These are phyloP conservation scores for Rotaria macrura DNA, from an alignment of 2,888 invertebrate genomes.

Conservation along the genomic window DNA sequence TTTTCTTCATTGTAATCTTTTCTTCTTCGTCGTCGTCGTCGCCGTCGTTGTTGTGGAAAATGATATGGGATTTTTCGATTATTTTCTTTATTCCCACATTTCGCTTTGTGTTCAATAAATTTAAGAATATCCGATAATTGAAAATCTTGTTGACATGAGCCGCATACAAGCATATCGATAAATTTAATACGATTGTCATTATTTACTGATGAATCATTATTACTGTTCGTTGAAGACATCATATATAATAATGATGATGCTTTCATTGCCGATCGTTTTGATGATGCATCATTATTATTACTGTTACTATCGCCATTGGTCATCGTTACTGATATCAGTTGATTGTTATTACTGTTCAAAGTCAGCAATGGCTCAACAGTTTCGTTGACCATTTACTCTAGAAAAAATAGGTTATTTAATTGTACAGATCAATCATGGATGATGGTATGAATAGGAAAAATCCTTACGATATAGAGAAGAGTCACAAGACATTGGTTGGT, in stretches of 20 bases:
- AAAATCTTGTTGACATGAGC: conserved; percentile 29
- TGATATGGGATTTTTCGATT: not conserved
- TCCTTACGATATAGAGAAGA: not conserved
- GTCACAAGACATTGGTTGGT: not conserved
- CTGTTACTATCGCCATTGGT: not conserved
- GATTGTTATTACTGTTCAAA: not conserved
- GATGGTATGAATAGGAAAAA: not conserved
- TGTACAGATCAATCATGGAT: not conserved
- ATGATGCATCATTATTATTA: not conserved
- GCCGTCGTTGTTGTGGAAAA: not conserved
- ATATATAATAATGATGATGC: not conserved
- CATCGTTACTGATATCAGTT: not conserved
- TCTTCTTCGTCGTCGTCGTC: not conserved
- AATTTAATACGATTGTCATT: conserved; percentile 23
- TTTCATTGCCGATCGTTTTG: not conserved
- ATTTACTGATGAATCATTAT: not conserved
- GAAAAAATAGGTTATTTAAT: not conserved
- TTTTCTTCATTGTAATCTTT: not conserved
- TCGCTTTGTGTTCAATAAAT: conserved; percentile 33
- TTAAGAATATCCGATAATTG: conserved; percentile 29
- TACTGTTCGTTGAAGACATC: not conserved
- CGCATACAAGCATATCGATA: conserved; percentile 30
- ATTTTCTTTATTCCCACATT: conserved; percentile 7
- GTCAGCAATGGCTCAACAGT: not conserved
- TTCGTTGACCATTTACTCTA: not conserved